Conservation (phyloP, 2,888 invertebrate species). For the Hirtodrosophila cameraria region DNA sequence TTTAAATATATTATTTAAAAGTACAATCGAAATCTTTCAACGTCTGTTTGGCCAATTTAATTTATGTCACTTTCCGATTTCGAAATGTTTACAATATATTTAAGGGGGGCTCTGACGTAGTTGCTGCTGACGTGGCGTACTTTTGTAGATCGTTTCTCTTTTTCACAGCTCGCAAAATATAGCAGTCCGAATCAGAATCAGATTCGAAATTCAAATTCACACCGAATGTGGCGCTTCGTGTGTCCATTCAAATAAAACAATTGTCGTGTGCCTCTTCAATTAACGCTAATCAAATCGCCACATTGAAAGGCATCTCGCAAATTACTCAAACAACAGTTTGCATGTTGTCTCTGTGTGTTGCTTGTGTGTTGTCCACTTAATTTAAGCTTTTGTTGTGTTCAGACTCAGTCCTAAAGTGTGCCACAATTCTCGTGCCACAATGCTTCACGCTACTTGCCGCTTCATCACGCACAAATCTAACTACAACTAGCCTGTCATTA, state of each 20-base stretch:
- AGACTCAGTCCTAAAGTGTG: conserved; percentile 8
- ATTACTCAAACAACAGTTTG: conserved; percentile 45
- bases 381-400: conserved; percentile 33
- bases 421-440: conserved; percentile 4
- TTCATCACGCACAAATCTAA: neutral
- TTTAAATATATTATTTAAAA: no score
- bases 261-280: conserved; percentile 68
- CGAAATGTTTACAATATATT: neutral
- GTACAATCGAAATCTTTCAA: conserved; percentile 1
- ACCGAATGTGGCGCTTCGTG: conserved; percentile 21
- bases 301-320: conserved; percentile 46
- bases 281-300: conserved; percentile 60
- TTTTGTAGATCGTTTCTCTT: conserved; percentile 4
- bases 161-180: conserved; percentile 44
- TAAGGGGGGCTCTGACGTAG: conserved; percentile 8
- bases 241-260: conserved; percentile 24
- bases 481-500: conserved; percentile 13
- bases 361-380: conserved; percentile 36
- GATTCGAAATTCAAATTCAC: conserved; percentile 3
- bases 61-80: conserved; percentile 18
- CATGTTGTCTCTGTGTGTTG: no score
- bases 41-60: conserved; percentile 27
- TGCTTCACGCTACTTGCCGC: neutral
- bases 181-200: conserved; percentile 10
- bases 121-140: conserved; percentile 9